These are phyloP conservation scores for Brachylomia viminalis DNA, from an alignment of 2,888 invertebrate genomes.

Conservation along the genomic window DNA sequence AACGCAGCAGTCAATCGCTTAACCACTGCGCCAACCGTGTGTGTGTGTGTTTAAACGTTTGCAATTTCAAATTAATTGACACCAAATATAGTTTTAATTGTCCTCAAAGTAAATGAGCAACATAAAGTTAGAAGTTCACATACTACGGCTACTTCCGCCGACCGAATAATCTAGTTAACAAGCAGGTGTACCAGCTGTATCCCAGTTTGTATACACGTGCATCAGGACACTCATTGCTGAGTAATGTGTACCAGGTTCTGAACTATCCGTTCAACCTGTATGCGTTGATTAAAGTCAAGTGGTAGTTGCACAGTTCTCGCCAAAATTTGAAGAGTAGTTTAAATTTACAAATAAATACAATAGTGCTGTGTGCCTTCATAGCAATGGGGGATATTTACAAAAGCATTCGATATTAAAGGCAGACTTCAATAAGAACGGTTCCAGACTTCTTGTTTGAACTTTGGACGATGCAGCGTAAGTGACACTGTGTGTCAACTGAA, in stretches of 20 bases:
- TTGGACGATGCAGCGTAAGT: constrained; percentile 6
- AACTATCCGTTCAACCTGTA: constrained; percentile 23
- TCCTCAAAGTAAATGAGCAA: constrained; percentile 4
- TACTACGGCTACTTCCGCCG: not conserved
- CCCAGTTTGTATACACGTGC: constrained; percentile 23
- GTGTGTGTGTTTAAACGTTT: no score
- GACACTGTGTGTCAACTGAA: constrained; percentile 13
- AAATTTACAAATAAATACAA: not conserved
- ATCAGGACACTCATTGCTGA: constrained; percentile 36
- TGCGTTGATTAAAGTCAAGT: constrained; percentile 13
- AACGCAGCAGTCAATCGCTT: no score
- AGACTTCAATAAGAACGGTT: constrained; percentile 1
- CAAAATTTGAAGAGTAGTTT: not conserved
- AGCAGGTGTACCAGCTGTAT: constrained; percentile 8
- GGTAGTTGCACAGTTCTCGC: not conserved
- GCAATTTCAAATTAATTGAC: not conserved
- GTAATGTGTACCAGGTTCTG: constrained; percentile 7
- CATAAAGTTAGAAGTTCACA: not conserved
- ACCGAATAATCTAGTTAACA: constrained; percentile 30
- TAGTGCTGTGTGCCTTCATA: not conserved
- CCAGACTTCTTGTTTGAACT: constrained; percentile 13
- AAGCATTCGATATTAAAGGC: constrained; percentile 21
- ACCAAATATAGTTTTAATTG: not conserved
- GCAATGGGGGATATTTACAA: constrained; percentile 9
- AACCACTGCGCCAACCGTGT: no score